Evolutionary conservation across 1,140 invertebrate genomes (phyloP).

Genomic region (Leptestheria dahalacensis): DNA sequence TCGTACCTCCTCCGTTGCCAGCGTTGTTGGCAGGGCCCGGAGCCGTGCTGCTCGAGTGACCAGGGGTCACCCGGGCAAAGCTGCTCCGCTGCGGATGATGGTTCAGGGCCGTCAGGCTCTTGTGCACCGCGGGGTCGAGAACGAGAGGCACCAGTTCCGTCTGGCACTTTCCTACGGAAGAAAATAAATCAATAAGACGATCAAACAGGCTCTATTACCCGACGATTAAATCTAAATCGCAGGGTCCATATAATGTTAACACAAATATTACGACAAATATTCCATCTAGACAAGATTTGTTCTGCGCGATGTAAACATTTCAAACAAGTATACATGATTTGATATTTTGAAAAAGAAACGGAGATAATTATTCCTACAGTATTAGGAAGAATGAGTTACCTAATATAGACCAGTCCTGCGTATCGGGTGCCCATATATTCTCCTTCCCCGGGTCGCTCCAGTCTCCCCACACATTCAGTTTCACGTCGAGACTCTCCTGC

Average conservation of each 20-base stretch:
- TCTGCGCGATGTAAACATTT: too few species aligned
- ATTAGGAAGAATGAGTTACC: too few species aligned
- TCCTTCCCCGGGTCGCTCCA: conserved; percentile 1
- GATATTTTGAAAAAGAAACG: too few species aligned
- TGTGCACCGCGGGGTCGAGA: background rate
- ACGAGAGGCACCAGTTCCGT: background rate
- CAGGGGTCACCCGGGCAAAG: background rate
- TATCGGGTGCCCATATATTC: conserved; percentile 6
- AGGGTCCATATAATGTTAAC: too few species aligned
- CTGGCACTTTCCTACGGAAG: background rate
- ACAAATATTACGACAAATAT: too few species aligned
- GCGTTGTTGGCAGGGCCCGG: background rate
- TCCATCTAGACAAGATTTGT: too few species aligned
- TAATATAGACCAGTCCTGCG: background rate
- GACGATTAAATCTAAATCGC: too few species aligned
- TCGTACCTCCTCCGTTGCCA: background rate
- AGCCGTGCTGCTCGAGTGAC: background rate
- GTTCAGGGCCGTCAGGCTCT: background rate
- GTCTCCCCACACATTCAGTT: conserved; percentile 1
- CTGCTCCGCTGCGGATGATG: background rate
- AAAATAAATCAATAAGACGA: too few species aligned
- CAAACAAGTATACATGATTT: too few species aligned
- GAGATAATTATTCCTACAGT: too few species aligned
- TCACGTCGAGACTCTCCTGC: background rate
- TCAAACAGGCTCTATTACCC: too few species aligned